Evolutionary conservation across 1,140 invertebrate species (phyloP).

Genomic region (Papilio polyxenes): DNA sequence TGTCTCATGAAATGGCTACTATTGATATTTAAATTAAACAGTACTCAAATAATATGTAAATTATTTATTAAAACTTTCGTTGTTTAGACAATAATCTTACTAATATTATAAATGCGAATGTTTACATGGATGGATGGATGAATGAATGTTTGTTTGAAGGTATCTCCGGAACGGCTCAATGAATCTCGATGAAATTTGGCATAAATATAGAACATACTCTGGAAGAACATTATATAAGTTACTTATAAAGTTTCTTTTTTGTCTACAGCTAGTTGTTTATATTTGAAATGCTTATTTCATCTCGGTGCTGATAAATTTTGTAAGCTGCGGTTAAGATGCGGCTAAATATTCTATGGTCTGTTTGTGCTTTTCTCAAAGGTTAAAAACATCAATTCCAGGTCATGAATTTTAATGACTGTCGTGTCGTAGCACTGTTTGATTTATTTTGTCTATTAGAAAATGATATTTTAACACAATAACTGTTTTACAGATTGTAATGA

Average conservation of each 20-base stretch:
- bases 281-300: slow-evolving; percentile 6
- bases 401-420: slow-evolving; percentile 42
- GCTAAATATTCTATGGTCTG: slow-evolving; percentile 6
- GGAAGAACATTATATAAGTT: too few species aligned
- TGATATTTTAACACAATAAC: neutral
- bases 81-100: neutral
- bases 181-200: too few species aligned
- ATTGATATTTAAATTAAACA: neutral
- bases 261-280: too few species aligned
- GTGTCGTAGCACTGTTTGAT: neutral
- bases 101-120: too few species aligned
- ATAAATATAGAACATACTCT: too few species aligned
- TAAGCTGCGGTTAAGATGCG: slow-evolving; percentile 12
- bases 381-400: slow-evolving; percentile 39
- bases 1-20: neutral
- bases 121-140: too few species aligned
- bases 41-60: neutral
- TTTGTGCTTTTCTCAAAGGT: slow-evolving; percentile 24
- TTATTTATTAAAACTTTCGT: neutral
- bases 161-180: too few species aligned
- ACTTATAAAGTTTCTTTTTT: neutral
- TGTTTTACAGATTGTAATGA: neutral
- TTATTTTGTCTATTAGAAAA: neutral
- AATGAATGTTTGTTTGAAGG: too few species aligned
- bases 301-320: neutral